phyloP scores from a whole-genome alignment of 1,140 invertebrate species.

The Littorina saxatilis region DNA sequence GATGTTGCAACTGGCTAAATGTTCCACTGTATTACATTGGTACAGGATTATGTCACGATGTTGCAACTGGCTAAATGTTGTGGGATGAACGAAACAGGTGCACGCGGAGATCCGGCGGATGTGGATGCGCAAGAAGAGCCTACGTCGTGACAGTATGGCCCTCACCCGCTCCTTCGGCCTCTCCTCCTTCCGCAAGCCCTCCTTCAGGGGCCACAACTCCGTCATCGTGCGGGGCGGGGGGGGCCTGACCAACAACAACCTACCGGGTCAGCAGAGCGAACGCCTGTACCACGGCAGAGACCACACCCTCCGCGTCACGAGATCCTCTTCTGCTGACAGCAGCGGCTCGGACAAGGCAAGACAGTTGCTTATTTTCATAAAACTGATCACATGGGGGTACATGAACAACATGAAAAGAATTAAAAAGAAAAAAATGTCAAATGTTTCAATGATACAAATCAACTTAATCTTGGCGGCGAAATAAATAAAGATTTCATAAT shows the following conservation, averaged over 20 bases:
- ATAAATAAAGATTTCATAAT: too few relatives aligned
- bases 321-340: background rate
- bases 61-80: background rate
- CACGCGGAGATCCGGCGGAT: conserved; percentile 47
- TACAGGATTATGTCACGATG: background rate
- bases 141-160: conserved; percentile 41
- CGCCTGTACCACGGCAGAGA: background rate
- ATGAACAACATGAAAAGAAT: too few relatives aligned
- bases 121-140: conserved; percentile 41
- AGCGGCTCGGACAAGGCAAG: conserved; percentile 2
- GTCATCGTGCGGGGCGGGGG: background rate
- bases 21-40: too few relatives aligned
- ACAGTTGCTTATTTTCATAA: too few relatives aligned
- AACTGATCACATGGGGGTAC: too few relatives aligned
- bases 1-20: too few relatives aligned
- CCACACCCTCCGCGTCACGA: background rate
- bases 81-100: conserved; percentile 24
- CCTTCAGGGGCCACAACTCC: background rate
- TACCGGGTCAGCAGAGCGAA: background rate
- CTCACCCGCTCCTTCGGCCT: conserved; percentile 46
- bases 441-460: too few relatives aligned
- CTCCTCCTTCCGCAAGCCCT: conserved; percentile 42
- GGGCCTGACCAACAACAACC: background rate
- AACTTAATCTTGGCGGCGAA: too few relatives aligned
- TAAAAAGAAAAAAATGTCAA: too few relatives aligned